Evolutionary conservation across 1,140 invertebrate species (phyloP), one percentile per base, ranked within the genome.

Genomic region (Aphelenchoides besseyi): DNA sequence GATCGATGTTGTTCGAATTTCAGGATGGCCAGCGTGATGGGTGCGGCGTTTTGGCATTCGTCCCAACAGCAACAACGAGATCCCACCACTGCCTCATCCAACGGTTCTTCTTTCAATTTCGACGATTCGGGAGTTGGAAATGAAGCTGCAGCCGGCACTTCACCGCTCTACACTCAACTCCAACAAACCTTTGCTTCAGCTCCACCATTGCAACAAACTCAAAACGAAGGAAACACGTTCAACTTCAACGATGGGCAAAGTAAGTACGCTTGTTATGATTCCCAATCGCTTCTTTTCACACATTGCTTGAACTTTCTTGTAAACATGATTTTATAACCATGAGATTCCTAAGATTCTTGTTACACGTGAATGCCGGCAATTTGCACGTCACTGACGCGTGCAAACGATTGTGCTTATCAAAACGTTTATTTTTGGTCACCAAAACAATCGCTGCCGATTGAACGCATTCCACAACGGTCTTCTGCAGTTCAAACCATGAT

Each of bases 11-110:
- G n/a, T n/a, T n/a, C n/a, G n/a, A n/a, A n/a, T 48, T 48, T 12
- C 41, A 48, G 41, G 41, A 59, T 59, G 55, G 55, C 55, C 5
- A 59, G 5, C 32, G 55, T 59, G 55, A 5, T 59, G 55, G 55
- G 55, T 23, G 55, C 55, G 18, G 18, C 18, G 55, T 18, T 8
- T 18, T 59, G 55, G 55, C 55, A 28, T 5, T 33, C 55, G 55
- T 59, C 55, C 55, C 55, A 59, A 59, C 5, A 8, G 18, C 37
- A 41, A 41, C 5, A 59, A 33, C 18, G 5, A 28, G 55, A 59
- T 8, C 5, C 18, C 5, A 28, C 55, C 5, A 8, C 55, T 33
- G 55, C 55, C 55, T 5, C 55, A 5, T 59, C 55, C 55, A 8
- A 5, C 5, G 5, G 5, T 28, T 8, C 55, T 28, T 5, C 55